These are phyloP conservation scores for Gulo gulo DNA, from an alignment of 2,113 vertebrate genomes.

Conservation along the genomic window DNA sequence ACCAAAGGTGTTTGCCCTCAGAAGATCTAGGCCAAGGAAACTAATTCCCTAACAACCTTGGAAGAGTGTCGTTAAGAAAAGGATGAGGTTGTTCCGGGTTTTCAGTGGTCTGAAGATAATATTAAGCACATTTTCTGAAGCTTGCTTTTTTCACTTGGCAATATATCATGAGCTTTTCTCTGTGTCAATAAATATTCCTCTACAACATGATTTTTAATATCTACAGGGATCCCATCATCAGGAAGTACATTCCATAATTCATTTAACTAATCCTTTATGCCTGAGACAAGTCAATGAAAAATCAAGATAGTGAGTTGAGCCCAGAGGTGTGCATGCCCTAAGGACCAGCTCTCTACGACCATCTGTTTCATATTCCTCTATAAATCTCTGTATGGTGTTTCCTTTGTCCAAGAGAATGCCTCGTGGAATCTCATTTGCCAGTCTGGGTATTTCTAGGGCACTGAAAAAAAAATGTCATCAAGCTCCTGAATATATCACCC, in stretches of 20 bases:
- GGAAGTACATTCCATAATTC: constrained; percentile 24
- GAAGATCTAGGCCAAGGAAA: background rate
- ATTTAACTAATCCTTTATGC: constrained; percentile 46
- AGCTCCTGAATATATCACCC: background rate
- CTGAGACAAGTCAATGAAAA: constrained; percentile 14
- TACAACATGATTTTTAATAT: constrained; percentile 46
- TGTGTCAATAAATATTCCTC: constrained; percentile 34
- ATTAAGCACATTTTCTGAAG: background rate
- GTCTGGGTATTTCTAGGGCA: background rate
- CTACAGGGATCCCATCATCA: background rate
- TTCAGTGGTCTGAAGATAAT: background rate
- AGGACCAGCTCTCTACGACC: background rate
- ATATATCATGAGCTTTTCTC: background rate
- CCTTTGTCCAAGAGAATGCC: background rate
- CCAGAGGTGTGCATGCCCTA: background rate
- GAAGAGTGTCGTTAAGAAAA: background rate
- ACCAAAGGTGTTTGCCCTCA: background rate
- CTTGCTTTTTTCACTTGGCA: background rate
- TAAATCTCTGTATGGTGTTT: background rate
- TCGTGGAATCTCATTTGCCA: background rate
- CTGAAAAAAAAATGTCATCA: background rate
- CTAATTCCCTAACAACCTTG: background rate
- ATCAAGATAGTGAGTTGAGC: constrained; percentile 8
- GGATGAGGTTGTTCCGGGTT: background rate
- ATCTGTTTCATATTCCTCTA: background rate